Evolutionary conservation across 2,888 invertebrate species (phyloP), one percentile per base, ranked within the genome.

Genomic region (Lasioglossum malachurum): DNA sequence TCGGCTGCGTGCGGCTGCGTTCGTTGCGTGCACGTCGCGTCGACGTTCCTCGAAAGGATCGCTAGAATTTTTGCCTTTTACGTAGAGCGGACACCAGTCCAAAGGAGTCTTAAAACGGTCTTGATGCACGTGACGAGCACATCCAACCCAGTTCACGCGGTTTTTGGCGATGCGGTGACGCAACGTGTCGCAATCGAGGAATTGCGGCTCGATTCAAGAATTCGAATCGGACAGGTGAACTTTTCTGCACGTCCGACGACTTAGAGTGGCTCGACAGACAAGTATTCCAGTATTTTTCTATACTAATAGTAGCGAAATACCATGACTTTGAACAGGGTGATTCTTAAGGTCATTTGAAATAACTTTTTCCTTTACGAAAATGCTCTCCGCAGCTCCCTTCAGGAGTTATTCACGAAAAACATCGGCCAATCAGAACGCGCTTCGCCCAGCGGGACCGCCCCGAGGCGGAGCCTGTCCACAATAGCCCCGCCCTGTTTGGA

Each of bases 91-190:
- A 12, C 27, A 78, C 31, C 67, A 75, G 67, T 23, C 3, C 23
- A 23, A 23, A 2, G 8, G 23, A 2, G 53, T 8, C 53, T 35
- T 78, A 69, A 78, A 69, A 73, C 80, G 23, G 31, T 80, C 72
- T 73, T 12, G 69, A 72, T 67, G 67, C 78, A 76, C 73, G 69
- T 72, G 75, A 69, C 78, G 81, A 46, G 8, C n/a, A 46, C 64
- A 69, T 69, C 38, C 83, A 87, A 89, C 88, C 89, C 83, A 84
- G 60, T 86, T 89, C 80, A 60, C 67, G 75, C 53, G 77, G 67
- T 75, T 89, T 89, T 88, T 84, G 82, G 80, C 75, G 35, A 78
- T 53, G 23, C 83, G 77, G 73, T 84, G 88, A 60, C 71, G 88
- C 82, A 88, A 84, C 44, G 31, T 82, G 74, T 78, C 71, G 82